phyloP scores from a whole-genome alignment of 2,888 invertebrate genomes.

The Agrilus cyanescens region DNA sequence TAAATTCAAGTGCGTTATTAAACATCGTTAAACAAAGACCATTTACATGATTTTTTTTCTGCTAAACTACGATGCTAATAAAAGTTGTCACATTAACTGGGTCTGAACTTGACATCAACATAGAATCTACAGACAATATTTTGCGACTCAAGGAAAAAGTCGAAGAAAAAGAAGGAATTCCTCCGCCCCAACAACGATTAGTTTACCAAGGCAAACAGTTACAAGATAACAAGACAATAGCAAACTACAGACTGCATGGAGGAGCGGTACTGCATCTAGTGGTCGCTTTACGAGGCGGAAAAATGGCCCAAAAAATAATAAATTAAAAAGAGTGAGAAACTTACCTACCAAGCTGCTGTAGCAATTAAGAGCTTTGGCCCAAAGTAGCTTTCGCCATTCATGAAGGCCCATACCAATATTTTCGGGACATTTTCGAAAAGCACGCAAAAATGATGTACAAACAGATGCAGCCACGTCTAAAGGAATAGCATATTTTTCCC shows the following conservation, averaged over 20 bases:
- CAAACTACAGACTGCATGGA: constrained; percentile 29
- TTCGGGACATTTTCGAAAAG: constrained; percentile 72
- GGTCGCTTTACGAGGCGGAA: constrained; percentile 31
- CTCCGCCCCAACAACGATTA: constrained; percentile 30
- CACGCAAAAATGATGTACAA: constrained; percentile 57
- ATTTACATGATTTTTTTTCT: too few species aligned
- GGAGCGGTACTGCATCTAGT: constrained; percentile 31
- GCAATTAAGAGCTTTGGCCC: constrained; percentile 65
- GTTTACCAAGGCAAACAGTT: constrained; percentile 32
- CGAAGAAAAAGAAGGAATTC: constrained; percentile 33
- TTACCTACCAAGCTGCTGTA: constrained; percentile 58
- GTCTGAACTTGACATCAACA: constrained; percentile 29
- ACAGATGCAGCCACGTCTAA: constrained; percentile 51
- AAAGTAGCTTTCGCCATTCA: constrained; percentile 65
- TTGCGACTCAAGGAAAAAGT: constrained; percentile 29
- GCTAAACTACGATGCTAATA: constrained; percentile 23
- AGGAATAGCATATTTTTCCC: constrained; percentile 54
- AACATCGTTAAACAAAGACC: too few species aligned
- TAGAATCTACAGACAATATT: constrained; percentile 30
- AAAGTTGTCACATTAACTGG: constrained; percentile 33
- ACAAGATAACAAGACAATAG: constrained; percentile 30
- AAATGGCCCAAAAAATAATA: not conserved
- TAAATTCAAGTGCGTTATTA: too few species aligned
- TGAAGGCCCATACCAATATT: constrained; percentile 60
- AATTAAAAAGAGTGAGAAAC: constrained; percentile 12